Conservation (phyloP, 2,888 invertebrate genomes). For the Philhelius pedissequus region DNA sequence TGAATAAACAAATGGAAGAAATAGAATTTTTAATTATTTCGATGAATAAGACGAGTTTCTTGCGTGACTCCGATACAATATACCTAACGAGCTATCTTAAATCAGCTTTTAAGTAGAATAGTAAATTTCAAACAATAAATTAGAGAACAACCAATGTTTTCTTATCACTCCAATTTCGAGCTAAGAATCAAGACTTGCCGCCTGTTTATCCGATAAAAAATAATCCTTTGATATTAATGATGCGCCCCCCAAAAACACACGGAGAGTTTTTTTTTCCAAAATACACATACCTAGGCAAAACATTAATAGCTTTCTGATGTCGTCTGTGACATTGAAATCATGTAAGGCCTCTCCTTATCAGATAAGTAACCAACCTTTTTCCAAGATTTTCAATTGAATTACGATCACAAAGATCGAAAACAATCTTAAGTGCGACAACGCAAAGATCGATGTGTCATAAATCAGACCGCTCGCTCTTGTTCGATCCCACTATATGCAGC, state of each 20-base stretch:
- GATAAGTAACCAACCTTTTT: slow-evolving; percentile 20
- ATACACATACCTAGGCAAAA: neutral
- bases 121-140: neutral
- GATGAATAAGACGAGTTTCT: neutral
- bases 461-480: slow-evolving; percentile 36
- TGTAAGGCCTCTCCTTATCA: slow-evolving; percentile 46
- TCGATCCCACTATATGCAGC: neutral
- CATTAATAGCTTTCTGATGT: slow-evolving; percentile 53
- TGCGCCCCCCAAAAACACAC: neutral
- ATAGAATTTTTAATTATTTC: neutral
- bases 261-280: neutral
- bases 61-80: too few species aligned
- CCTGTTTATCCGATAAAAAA: neutral
- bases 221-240: neutral
- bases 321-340: slow-evolving; percentile 31
- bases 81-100: neutral
- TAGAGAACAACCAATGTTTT: neutral
- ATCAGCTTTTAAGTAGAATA: neutral
- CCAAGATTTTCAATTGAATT: slow-evolving; percentile 34
- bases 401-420: slow-evolving; percentile 34
- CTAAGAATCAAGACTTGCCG: neutral
- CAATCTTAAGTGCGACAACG: slow-evolving; percentile 50
- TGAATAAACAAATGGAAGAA: neutral
- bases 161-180: neutral
- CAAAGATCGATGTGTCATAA: slow-evolving; percentile 50